Evolutionary conservation across 2,113 vertebrate species (phyloP), one percentile per base, ranked within the genome.

Genomic region (Gasterosteus aculeatus): DNA sequence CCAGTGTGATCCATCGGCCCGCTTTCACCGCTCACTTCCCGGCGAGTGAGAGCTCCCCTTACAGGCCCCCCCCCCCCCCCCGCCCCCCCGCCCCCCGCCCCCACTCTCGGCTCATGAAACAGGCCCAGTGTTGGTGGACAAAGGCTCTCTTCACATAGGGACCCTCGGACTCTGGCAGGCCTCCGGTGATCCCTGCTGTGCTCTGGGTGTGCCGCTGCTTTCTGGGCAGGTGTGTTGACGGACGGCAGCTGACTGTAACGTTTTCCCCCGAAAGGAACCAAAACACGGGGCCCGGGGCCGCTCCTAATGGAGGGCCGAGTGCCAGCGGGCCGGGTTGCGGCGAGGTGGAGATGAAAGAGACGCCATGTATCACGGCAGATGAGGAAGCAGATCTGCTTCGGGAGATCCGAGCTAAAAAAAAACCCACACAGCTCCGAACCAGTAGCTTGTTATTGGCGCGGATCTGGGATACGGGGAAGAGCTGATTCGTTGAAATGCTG

Each of bases 181-280:
- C 80, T 88, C 77, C 77, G 79, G 77, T 83, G 88, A 90, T 90
- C 89, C 89, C 69, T 73, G 80, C 46, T 77, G 77, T 73, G 76
- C 78, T 70, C 71, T 79, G 79, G 72, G 76, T 83, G 71, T 84
- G 78, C 73, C 80, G 70, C 49, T 70, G 51, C 84, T 81, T 68
- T 87, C 77, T 79, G 71, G 69, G 70, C 82, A 83, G 78, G 80
- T 69, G 80, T 70, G 85, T 46, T 89, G 89, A 90, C 84, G 85
- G 86, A 92, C 22, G 62, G 73, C 80, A 15, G 79, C 80, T 16
- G 78, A 82, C 69, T 77, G 75, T 75, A 77, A 84, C 73, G 72
- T 81, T 80, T 85, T 26, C 5, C 66, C 46, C 69, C 51, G 75
- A 82, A 83, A 82, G 77, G 66, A 87, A 86, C 75, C 75, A 78